Evolutionary conservation across 2,113 vertebrate species (phyloP), one percentile per base, ranked within the genome.

Genomic region (Gavia stellata): DNA sequence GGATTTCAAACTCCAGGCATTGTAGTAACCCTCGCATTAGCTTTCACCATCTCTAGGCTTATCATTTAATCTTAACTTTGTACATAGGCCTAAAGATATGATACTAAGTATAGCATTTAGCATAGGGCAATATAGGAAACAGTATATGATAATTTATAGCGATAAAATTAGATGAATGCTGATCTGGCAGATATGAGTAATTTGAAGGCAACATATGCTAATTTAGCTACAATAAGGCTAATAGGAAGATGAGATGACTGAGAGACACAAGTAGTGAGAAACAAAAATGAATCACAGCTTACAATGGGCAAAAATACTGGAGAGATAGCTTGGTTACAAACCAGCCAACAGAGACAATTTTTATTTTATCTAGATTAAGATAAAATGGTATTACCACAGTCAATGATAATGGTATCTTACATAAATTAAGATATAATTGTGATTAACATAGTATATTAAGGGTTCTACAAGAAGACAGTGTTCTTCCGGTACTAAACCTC

Each of bases 301-400:
- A 79, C 38, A 90, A 63, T 24, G 33, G 34, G 26, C 47, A 93
- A 74, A 75, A 87, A 55, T 28, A 75, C 9, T 24, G 20, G 19
- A n/a, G 34, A 85, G 85, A 82, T 26, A 88, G 24, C 17, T 84
- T 87, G 24, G 34, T 33, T 71, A 63, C 20, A 67, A 84, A 81
- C 24, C 6, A 5, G 34, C 24, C 53, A 68, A 65, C 15, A 90
- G 26, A 86, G 17, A 52, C 10, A 71, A 44, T 50, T 87, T 91
- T 81, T 81, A 78, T n/a, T 61, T 87, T 85, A 89, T 62, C 84
- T 87, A 90, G 24, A 90, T 85, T 81, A 94, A 70, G 55, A 91
- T 38, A 55, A 89, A 93, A 79, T 74, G 10, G 3, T 66, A 89
- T 78, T 91, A 84, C 15, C 11, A 33, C 24, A 90, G 42, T 12